Percentiles rank a stretch among this genome's conserved stretches.
Conservation (phyloP, 2,113 vertebrate genomes). For the Chaenogobius annularis region DNA sequence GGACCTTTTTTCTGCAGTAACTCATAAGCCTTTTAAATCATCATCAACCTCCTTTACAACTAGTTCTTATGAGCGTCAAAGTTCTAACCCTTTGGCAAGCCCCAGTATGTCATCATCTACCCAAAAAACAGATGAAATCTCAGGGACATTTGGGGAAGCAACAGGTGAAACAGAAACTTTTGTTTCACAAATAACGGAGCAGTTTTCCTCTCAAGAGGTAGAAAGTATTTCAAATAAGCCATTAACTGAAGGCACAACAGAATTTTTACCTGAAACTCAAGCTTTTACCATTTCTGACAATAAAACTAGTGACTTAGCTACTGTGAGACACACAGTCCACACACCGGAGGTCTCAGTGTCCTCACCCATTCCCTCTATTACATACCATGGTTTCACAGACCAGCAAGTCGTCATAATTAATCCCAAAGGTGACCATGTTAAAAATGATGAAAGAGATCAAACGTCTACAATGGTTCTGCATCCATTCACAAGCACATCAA, state of each 20-base stretch:
- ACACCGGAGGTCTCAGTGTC: conserved; percentile 31
- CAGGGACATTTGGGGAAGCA: conserved; percentile 51
- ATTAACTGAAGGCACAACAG: conserved; percentile 22
- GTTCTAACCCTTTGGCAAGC: conserved; percentile 11
- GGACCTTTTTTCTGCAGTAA: too few species aligned
- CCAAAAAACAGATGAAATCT: conserved; percentile 20
- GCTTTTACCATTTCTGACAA: conserved; percentile 20
- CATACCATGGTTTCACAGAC: conserved; percentile 58
- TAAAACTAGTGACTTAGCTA: conserved; percentile 19
- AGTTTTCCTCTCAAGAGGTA: conserved; percentile 30
- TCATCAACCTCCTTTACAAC: conserved; percentile 7
- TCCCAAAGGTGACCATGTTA: conserved; percentile 49
- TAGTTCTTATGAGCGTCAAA: conserved; percentile 16
- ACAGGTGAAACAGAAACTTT: conserved; percentile 55
- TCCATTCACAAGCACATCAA: conserved; percentile 52
- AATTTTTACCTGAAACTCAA: conserved; percentile 7
- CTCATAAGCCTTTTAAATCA: too few species aligned
- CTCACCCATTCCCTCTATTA: conserved; percentile 55
- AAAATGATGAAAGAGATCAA: conserved; percentile 51
- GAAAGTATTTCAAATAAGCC: conserved; percentile 19
- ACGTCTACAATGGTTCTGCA: conserved; percentile 63
- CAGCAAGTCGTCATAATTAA: conserved; percentile 65
- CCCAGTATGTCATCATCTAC: conserved; percentile 25
- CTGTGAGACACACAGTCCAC: conserved; percentile 34
- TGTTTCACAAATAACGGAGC: conserved; percentile 40